Evolutionary conservation across 2,113 vertebrate species (phyloP).

Genomic region (Lepus europaeus): DNA sequence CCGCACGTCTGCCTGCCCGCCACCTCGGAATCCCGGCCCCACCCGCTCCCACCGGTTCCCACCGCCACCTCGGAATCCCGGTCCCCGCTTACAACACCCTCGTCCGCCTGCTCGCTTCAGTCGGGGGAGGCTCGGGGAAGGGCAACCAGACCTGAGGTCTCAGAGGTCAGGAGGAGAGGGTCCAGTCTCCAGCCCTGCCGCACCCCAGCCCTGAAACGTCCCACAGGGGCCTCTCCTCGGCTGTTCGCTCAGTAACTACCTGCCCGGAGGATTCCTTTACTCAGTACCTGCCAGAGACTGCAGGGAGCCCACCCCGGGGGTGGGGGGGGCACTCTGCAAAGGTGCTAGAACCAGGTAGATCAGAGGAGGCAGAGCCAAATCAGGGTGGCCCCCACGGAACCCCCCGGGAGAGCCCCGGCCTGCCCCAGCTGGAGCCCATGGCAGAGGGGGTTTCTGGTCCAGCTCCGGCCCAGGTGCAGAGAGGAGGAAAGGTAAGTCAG

Average conservation of each 20-base stretch:
- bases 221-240: not conserved
- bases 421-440: not conserved
- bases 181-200: not conserved
- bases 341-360: not conserved
- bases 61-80: not conserved
- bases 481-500: too few species aligned
- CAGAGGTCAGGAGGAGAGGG: not conserved
- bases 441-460: not conserved
- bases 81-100: not conserved
- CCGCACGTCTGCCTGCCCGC: not conserved
- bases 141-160: not conserved
- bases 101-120: not conserved
- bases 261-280: slow-evolving; percentile 13
- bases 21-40: too few species aligned
- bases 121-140: not conserved
- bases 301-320: not conserved
- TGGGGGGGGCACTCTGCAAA: not conserved
- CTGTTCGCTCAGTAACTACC: slow-evolving; percentile 54
- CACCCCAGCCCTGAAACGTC: not conserved
- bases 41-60: too few species aligned
- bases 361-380: slow-evolving; percentile 12
- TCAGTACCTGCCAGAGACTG: slow-evolving; percentile 10
- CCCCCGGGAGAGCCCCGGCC: not conserved
- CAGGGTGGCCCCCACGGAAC: not conserved
- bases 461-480: not conserved